Evolutionary conservation across 2,888 invertebrate genomes (phyloP).

Genomic region (Anagyrus pseudococci): DNA sequence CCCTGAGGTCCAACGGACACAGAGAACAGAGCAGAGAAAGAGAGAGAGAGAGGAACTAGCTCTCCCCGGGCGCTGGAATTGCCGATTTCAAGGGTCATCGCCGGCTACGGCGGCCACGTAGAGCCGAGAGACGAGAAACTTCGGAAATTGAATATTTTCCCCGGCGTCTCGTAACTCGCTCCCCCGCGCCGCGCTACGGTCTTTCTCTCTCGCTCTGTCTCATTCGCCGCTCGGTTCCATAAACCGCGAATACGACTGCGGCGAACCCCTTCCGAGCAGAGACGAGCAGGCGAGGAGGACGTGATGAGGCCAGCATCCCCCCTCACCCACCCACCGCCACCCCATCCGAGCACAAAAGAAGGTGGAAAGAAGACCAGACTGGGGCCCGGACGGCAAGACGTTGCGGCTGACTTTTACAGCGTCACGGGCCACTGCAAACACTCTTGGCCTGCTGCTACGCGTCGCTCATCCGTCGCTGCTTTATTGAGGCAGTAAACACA

Average conservation of each 20-base stretch:
- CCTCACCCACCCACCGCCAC: not conserved
- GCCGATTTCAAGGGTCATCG: slow-evolving; percentile 36
- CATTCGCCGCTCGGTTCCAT: no score
- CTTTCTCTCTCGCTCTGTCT: no score
- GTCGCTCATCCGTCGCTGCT: slow-evolving; percentile 8
- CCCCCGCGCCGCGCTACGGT: not conserved
- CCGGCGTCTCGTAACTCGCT: slow-evolving; percentile 32
- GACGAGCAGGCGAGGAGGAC: not conserved
- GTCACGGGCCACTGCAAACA: no score
- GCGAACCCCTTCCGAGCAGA: not conserved
- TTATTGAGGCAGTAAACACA: slow-evolving; percentile 35
- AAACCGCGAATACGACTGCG: slow-evolving; percentile 34
- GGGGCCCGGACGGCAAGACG: no score
- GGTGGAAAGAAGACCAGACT: no score
- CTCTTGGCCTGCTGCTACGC: no score
- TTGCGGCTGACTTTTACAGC: no score
- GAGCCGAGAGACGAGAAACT: slow-evolving; percentile 17
- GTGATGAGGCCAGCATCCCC: not conserved
- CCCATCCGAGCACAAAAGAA: no score
- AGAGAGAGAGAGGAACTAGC: no score
- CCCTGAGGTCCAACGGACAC: no score
- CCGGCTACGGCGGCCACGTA: not conserved
- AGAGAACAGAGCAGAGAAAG: no score
- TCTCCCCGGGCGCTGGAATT: slow-evolving; percentile 24
- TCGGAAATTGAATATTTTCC: slow-evolving; percentile 41